These are phyloP conservation scores for Hystrix brachyura DNA, from an alignment of 2,113 vertebrate species.

Conservation along the genomic window DNA sequence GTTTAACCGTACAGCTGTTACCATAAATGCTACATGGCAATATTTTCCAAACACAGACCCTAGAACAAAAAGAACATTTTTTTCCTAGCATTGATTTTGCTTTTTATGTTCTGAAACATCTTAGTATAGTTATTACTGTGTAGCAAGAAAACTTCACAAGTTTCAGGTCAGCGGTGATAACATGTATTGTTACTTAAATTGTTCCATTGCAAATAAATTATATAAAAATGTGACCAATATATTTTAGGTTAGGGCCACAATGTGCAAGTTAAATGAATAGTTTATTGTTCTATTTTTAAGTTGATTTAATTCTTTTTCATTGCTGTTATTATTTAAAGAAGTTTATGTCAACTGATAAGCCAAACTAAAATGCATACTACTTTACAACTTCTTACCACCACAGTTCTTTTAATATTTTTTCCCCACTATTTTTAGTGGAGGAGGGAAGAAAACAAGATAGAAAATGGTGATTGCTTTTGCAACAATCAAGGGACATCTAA, in stretches of 20 bases:
- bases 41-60: conserved; percentile 89
- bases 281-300: conserved; percentile 20
- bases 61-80: conserved; percentile 88
- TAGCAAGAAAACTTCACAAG: conserved; percentile 75
- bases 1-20: conserved; percentile 92
- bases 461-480: conserved; percentile 74
- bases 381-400: conserved; percentile 32
- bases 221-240: conserved; percentile 45
- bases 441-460: conserved; percentile 70
- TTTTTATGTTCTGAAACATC: conserved; percentile 84
- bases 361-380: conserved; percentile 42
- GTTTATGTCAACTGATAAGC: conserved; percentile 51
- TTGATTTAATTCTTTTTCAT: background rate
- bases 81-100: conserved; percentile 84
- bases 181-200: conserved; percentile 65
- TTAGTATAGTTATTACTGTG: conserved; percentile 78
- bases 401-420: conserved; percentile 33
- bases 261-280: conserved; percentile 65
- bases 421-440: conserved; percentile 59
- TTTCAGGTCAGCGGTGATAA: conserved; percentile 70
- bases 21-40: conserved; percentile 89
- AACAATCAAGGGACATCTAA: conserved; percentile 57
- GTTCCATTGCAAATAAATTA: conserved; percentile 73
- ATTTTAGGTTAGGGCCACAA: conserved; percentile 59
- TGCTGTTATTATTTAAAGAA: conserved; percentile 31